phyloP scores from a whole-genome alignment of 2,888 invertebrate species.

The Thymelicus sylvestris region DNA sequence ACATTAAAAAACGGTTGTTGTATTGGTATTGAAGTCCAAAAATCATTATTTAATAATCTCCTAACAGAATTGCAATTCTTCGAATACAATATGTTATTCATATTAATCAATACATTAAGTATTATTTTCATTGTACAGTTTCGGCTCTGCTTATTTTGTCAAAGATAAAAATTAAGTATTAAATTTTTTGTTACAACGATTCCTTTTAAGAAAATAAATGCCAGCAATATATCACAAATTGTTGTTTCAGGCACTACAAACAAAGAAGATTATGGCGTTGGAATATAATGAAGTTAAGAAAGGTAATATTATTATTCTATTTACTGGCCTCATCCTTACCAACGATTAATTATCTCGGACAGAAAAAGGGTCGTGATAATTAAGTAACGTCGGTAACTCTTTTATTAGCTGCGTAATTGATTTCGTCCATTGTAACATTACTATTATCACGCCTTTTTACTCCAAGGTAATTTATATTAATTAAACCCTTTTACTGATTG shows the following conservation, averaged over 20 bases:
- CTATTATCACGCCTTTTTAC: conserved; percentile 20
- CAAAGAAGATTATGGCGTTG: not conserved
- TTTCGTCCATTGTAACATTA: conserved; percentile 22
- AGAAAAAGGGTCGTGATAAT: conserved; percentile 37
- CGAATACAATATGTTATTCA: too few relatives aligned
- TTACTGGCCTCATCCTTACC: conserved; percentile 30
- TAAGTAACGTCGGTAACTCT: conserved; percentile 34
- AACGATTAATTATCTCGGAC: conserved; percentile 32
- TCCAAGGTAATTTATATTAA: conserved; percentile 22
- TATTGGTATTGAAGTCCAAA: too few relatives aligned
- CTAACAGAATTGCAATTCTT: too few relatives aligned
- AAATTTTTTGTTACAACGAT: too few relatives aligned
- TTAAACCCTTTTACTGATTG: conserved; percentile 1
- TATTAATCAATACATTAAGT: too few relatives aligned
- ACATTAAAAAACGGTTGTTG: too few relatives aligned
- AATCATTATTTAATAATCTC: too few relatives aligned
- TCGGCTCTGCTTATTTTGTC: too few relatives aligned
- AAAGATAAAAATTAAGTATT: too few relatives aligned
- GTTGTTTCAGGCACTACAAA: not conserved
- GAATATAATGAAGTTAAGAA: conserved; percentile 18
- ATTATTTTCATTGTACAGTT: too few relatives aligned
- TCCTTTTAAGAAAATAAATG: too few relatives aligned
- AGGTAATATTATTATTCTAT: conserved; percentile 32
- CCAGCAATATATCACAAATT: too few relatives aligned
- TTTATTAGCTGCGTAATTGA: conserved; percentile 32